phyloP scores from a whole-genome alignment of 2,113 vertebrate species.

The Pungitius pungitius region DNA sequence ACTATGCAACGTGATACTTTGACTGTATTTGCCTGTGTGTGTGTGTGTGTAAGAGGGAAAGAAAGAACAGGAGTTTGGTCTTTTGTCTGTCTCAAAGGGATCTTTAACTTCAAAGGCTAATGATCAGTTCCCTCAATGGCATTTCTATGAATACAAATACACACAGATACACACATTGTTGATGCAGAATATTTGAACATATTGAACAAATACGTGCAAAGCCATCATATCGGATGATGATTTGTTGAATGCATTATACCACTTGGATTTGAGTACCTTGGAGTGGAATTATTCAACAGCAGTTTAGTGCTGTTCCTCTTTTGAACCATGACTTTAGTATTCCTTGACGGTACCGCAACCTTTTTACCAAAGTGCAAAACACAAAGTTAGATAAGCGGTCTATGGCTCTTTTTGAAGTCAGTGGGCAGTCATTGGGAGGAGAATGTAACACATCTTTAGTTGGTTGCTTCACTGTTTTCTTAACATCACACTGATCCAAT shows the following conservation, averaged over 20 bases:
- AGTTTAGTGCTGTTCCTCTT: background rate
- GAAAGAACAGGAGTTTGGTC: conserved; percentile 19
- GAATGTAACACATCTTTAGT: background rate
- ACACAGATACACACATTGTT: conserved; percentile 6
- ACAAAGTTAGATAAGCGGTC: too few relatives aligned
- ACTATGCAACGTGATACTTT: background rate
- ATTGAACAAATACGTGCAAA: background rate
- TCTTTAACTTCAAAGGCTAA: conserved; percentile 41
- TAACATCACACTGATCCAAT: background rate
- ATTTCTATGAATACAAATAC: conserved; percentile 29
- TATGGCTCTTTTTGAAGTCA: background rate
- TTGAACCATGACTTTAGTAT: background rate
- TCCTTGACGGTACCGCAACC: background rate
- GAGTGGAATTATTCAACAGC: too few relatives aligned
- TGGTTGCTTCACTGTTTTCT: background rate
- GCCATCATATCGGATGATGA: background rate
- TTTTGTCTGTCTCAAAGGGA: conserved; percentile 36
- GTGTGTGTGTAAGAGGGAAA: background rate
- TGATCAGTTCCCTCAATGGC: conserved; percentile 30
- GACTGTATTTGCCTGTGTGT: conserved; percentile 8
- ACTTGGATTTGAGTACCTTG: conserved; percentile 15
- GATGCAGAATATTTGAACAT: background rate
- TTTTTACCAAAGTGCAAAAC: background rate
- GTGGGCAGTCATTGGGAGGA: background rate
- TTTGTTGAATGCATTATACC: background rate